These are phyloP conservation scores for Capitulum mitella DNA, from an alignment of 2,888 invertebrate species.

Conservation along the genomic window DNA sequence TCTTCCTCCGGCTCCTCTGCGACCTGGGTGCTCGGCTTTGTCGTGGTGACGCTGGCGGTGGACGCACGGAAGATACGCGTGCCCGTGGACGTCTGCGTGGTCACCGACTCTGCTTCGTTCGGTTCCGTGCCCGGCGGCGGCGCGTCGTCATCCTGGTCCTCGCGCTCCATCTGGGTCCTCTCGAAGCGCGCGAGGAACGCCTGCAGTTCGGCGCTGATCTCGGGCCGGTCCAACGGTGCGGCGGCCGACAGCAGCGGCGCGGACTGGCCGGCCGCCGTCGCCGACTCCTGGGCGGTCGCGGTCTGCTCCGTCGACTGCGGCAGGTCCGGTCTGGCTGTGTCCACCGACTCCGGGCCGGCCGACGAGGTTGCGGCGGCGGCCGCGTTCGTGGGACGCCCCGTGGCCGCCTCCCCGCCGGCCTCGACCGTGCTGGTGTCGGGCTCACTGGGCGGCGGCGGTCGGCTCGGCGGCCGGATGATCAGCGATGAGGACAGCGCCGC, in stretches of 20 bases:
- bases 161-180: neutral
- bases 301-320: too few relatives aligned
- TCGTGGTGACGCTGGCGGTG: neutral
- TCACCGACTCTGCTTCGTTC: too few relatives aligned
- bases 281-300: too few relatives aligned
- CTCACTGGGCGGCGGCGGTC: too few relatives aligned
- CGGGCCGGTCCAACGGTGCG: neutral
- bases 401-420: too few relatives aligned
- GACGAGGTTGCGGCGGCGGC: too few relatives aligned
- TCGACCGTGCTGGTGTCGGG: too few relatives aligned
- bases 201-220: slow-evolving; percentile 16
- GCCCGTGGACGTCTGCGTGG: too few relatives aligned
- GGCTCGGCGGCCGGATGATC: neutral
- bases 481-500: neutral
- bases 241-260: neutral
- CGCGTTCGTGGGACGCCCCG: too few relatives aligned
- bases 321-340: too few relatives aligned
- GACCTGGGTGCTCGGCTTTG: neutral
- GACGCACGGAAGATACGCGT: neutral
- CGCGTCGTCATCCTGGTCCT: neutral
- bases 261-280: neutral
- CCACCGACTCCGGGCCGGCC: too few relatives aligned
- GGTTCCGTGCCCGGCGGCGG: neutral
- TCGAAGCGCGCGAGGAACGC: slow-evolving; percentile 1
- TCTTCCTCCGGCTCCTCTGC: neutral